Base-by-base conservation (phyloP, 2,797 vertebrate species). In the Cuculus canorus region DNA sequence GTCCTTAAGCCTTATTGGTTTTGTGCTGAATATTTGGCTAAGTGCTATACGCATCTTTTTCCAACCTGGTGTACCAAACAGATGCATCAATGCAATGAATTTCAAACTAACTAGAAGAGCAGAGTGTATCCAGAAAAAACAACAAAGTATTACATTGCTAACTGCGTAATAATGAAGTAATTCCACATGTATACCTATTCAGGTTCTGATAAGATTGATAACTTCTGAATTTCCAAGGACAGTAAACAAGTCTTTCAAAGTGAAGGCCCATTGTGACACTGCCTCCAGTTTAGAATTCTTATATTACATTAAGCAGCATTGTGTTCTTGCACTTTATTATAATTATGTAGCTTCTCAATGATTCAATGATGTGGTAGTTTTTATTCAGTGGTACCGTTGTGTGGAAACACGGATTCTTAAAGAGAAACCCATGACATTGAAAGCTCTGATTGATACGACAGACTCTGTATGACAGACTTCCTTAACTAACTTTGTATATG, bases 261-360 rank as follows among this genome's bases (percentile, higher is more conserved):
- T 91, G 80, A 97, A 97, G 95, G 92, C 90, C 93, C 98, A 93
- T 75, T 97, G 97, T 98, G 96, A 96, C 97, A 96, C 79, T 95
- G 95, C 97, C 97, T 97, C 94, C 96, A 93, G 92, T 72, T 98
- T 96, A 96, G 98, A 97, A 97, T 96, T 97, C 96, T 98, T 97
- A 96, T 98, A 96, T 98, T 98, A 97, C 96, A 98, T 98, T 98
- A 98, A 98, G 97, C 95, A 97, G 96, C 94, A 80, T 96, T 97
- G 95, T 97, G 96, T 96, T 97, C 95, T 97, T 92, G 85, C 60
- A 72, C 71, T 90, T 97, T 97, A 96, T 97, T 97, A 98, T 97
- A 98, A 97, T 97, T 98, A 97, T 83, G 91, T 90, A 96, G 93
- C 90, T 94, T 97, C 97, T 96, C 77, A 95, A 96, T 97, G 98